phyloP scores from a whole-genome alignment of 2,888 invertebrate genomes.

The Argyresthia albistria region DNA sequence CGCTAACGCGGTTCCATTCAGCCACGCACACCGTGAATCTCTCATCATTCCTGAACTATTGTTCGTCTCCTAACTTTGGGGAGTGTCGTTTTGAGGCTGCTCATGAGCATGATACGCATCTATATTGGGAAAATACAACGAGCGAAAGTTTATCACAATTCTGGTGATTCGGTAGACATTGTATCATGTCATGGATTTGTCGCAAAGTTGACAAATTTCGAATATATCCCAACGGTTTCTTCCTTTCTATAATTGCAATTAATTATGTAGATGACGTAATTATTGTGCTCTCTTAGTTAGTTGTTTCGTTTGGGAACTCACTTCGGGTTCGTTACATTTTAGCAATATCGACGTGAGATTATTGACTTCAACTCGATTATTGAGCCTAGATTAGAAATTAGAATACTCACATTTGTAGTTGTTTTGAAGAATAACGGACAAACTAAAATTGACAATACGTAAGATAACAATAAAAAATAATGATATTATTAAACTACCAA shows the following conservation, averaged over 20 bases:
- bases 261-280: neutral
- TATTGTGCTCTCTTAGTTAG: neutral
- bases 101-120: no score
- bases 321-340: neutral
- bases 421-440: neutral
- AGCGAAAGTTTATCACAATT: no score
- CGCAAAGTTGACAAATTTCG: no score
- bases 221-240: no score
- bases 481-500: slow-evolving; percentile 58
- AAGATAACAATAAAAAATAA: slow-evolving; percentile 35
- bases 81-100: no score
- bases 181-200: no score
- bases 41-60: slow-evolving; percentile 19
- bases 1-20: slow-evolving; percentile 64
- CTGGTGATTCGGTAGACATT: no score
- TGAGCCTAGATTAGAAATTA: neutral
- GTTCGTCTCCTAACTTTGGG: no score
- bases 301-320: neutral
- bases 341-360: neutral
- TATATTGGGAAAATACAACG: no score
- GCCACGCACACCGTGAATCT: slow-evolving; percentile 51
- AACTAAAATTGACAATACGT: slow-evolving; percentile 4
- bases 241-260: no score
- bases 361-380: neutral
- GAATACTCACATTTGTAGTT: slow-evolving; percentile 3